A percentile compares a stretch with the other conserved stretches of the same genome.
Evolutionary conservation across 2,888 invertebrate genomes (phyloP).

Genomic region (Amiota mariae): DNA sequence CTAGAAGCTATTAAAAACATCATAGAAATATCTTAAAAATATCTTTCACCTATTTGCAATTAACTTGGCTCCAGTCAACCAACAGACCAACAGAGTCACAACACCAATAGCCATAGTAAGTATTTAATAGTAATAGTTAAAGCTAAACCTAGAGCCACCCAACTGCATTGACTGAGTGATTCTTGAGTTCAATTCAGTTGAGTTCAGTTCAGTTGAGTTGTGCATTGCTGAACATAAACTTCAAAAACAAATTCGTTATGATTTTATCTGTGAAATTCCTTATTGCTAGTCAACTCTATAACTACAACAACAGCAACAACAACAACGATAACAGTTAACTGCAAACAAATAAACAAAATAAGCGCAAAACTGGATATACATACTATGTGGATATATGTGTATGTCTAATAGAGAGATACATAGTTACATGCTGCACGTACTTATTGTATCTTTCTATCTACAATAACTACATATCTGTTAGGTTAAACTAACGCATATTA

Average conservation of each 20-base stretch:
- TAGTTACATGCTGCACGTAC: not conserved
- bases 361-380: constrained; percentile 31
- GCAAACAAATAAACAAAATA: constrained; percentile 14
- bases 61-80: not conserved
- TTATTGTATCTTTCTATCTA: constrained; percentile 13
- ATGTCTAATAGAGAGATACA: too few species aligned
- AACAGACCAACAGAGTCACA: not conserved
- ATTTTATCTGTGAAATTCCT: constrained; percentile 31
- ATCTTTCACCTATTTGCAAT: constrained; percentile 25
- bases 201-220: too few species aligned
- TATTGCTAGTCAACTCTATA: constrained; percentile 4
- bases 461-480: not conserved
- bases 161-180: not conserved
- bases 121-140: too few species aligned
- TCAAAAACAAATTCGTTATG: constrained; percentile 27
- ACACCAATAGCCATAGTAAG: not conserved
- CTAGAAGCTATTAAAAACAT: not conserved
- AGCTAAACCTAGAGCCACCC: not conserved
- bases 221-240: constrained; percentile 16
- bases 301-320: constrained; percentile 9
- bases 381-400: too few species aligned
- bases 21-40: not conserved
- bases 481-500: constrained; percentile 24
- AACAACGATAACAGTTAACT: constrained; percentile 30
- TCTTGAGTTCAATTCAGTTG: constrained; percentile 13